Evolutionary conservation across 2,888 invertebrate genomes (phyloP), one percentile per base, ranked within the genome.

Genomic region (Tetranychus truncatus): DNA sequence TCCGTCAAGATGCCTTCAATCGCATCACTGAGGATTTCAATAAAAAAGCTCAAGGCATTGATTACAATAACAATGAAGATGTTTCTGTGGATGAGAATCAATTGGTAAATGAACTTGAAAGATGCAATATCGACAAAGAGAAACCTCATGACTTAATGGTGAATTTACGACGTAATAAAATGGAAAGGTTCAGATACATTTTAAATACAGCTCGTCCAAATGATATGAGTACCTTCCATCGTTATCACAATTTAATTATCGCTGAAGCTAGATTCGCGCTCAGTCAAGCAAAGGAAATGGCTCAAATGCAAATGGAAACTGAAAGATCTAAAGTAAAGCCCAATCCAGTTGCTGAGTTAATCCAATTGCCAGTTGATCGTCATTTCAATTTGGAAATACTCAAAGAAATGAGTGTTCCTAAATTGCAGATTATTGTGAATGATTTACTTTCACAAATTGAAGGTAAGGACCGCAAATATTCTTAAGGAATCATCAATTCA

Each of bases 381-480:
- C 11, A 6, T 24, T 69, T 69, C 20, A 69, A 11, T 21, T 8
- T 5, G 5, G 34, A 71, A n/a, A 24, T 76, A 69, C 69, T 76
- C 4, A n/a, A 7, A 45, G 92, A 92, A 82, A 91, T 95, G 89
- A 95, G 94, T 83, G 88, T 95, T 77, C 91, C 93, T 66, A 94
- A 95, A 84, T 84, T 94, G 77, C 91, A 95, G 87, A 91, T 95
- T 77, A 90, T 95, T 80, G 93, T 94, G 77, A 95, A 95, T 83
- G 94, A 94, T 84, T 85, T 95, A 77, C 94, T 94, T 84, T 89
- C 91, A 76, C 91, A 93, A 85, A 95, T 95, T 81, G 94, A 95
- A 84, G 84, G 87, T 87, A 81, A 81, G 83, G 69, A 21, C 44
- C 46, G 21, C 20, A 34, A 34, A 34, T 5, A 3, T 5, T 34